Base-by-base conservation (phyloP, 1,140 invertebrate genomes). In the Drosophila insularis region DNA sequence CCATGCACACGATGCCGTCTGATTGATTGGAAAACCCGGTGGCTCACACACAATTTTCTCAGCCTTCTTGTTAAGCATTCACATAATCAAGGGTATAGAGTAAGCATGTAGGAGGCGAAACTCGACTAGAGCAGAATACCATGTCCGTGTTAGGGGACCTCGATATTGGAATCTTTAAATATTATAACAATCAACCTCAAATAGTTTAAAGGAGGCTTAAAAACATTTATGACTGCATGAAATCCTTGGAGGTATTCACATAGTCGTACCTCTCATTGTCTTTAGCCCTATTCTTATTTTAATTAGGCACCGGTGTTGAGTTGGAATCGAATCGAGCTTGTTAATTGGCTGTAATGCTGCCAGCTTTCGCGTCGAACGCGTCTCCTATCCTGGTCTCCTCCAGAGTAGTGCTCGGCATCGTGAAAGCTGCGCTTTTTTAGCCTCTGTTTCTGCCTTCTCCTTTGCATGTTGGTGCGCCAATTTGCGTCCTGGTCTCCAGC, bases 1-100 rank as follows among this genome's bases (percentile, higher is more conserved):
- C 62, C 72, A 81, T 63, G 71, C 67, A 68, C 70, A 70, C 68
- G 61, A 68, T 69, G 63, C 59, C 54, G 53, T 67, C 74, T 80
- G 82, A 87, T 87, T 87, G 82, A 87, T 87, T 87, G 82, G 79
- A 82, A 81, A 89, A 65, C 53, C 11, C n/a, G 8, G 31, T 35
- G 55, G 14, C 14, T 31, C 31, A 17, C 43, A 50, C 10, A 21
- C 17, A 55, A 59, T 53, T 61, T 61, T n/a, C 10, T 14, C 21
- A n/a, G 27, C n/a, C 27, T 21, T 13, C 10, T 60, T 66, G 43
- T 50, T 11, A 50, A 39, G 37, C 50, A 23, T 23, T 54, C 13
- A 32, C 13, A n/a, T 2, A 55, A 31, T 13, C 2, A 8, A 35
- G 55, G 31, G 14, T 56, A 56, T 35, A 14, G 2, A 2, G 19